Evolutionary conservation across 2,113 vertebrate genomes (phyloP), one percentile per base, ranked within the genome.

Genomic region (Riparia riparia): DNA sequence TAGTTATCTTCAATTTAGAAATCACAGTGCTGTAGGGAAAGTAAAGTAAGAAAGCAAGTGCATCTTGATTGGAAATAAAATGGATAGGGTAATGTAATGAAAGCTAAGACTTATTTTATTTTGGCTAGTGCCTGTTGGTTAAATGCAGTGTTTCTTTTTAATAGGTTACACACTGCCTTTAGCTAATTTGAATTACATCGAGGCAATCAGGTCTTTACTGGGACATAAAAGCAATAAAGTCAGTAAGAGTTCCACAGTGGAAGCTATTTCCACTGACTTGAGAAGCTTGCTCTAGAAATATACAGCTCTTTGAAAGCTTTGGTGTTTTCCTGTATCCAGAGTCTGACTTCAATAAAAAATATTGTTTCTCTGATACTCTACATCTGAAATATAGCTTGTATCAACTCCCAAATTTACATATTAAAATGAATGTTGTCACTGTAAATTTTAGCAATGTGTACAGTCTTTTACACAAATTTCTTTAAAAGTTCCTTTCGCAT

Each of bases 101-200:
- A 92, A 96, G 22, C 19, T 89, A 86, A 93, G 51, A 74, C 37
- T 78, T 86, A 10, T 83, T 47, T 86, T 94, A 81, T 68, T 92
- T 89, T 95, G 22, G 42, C 37, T 68, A 39, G 28, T 84, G 28
- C 37, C 49, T 81, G 71, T 28, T 93, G 64, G 49, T 82, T 81
- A 93, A 92, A 93, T 81, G 49, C 64, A 83, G 31, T 15, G 15
- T 92, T 49, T 86, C 69, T 84, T 93, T 92, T 90, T 84, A 93
- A 89, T 50, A 60, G 56, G 70, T 92, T 86, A 71, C 49, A 71
- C 44, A 49, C 17, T 71, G 56, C 69, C 80, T 89, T 93, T 89
- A 86, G 56, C 51, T 92, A 93, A 89, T 93, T 78, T 92, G 82
- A 90, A 74, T 92, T 89, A 64, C 41, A 65, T 86, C 89, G 80